Conservation (phyloP, 2,797 vertebrate species). For the Darevskia mixta region DNA sequence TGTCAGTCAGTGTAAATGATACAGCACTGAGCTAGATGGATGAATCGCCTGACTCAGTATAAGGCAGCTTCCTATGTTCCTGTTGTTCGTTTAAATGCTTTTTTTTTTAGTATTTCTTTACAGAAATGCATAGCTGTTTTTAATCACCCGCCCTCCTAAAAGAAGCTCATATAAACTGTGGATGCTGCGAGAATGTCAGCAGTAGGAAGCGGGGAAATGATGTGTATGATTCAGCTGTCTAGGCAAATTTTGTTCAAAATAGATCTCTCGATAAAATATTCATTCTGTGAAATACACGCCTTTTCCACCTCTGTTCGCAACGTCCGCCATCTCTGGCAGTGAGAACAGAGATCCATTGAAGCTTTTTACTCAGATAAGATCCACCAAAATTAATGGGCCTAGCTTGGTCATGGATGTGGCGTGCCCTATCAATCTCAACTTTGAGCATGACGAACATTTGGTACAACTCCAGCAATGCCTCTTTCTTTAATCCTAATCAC, state of each 20-base stretch:
- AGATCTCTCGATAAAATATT: conserved; percentile 1
- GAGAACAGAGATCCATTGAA: not conserved
- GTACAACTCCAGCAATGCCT: not conserved
- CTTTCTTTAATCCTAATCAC: conserved; percentile 7
- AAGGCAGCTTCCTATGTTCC: too few species aligned
- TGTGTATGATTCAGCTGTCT: not conserved
- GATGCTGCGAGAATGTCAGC: not conserved
- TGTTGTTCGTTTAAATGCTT: too few species aligned
- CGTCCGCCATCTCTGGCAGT: not conserved
- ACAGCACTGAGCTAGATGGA: too few species aligned
- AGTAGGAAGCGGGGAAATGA: not conserved
- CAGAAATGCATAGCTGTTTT: not conserved
- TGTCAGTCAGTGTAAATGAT: too few species aligned
- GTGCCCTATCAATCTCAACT: too few species aligned
- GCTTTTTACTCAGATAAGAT: too few species aligned
- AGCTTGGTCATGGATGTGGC: too few species aligned
- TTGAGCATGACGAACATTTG: too few species aligned
- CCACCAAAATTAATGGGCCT: too few species aligned
- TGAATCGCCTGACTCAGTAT: too few species aligned
- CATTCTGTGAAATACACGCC: conserved; percentile 19
- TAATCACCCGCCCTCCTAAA: not conserved
- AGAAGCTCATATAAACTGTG: not conserved
- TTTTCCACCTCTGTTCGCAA: not conserved
- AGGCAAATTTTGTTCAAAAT: conserved; percentile 22
- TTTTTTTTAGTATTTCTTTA: too few species aligned